Conservation (phyloP, 35 echinoderm and acorn worm genomes). For the Ophioderma brevispina region DNA sequence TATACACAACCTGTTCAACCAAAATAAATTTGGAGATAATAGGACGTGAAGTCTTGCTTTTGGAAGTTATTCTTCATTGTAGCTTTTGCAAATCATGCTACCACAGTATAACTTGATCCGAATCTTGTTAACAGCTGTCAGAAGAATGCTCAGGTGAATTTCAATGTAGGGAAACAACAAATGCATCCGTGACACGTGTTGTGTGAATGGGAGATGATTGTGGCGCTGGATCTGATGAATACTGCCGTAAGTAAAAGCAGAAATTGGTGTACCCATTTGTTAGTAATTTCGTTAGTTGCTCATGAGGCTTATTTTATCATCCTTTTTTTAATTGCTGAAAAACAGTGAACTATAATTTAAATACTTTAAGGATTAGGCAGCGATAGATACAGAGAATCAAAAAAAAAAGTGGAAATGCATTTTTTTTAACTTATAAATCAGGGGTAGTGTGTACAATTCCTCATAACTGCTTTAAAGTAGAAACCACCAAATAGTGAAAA, state of each 20-base stretch:
- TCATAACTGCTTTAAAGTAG: too few species aligned
- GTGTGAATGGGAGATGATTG: constrained; percentile 76
- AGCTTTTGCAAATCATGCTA: too few species aligned
- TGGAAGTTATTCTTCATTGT: too few species aligned
- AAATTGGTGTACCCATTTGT: neutral
- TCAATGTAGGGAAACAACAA: constrained; percentile 67
- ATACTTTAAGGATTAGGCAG: neutral
- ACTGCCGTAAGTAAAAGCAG: constrained; percentile 60
- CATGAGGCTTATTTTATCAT: neutral
- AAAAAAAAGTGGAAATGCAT: too few species aligned
- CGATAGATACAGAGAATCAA: too few species aligned
- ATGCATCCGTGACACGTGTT: constrained; percentile 46
- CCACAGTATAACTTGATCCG: too few species aligned
- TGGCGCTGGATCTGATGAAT: constrained; percentile 53
- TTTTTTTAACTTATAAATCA: too few species aligned
- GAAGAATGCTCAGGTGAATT: constrained; percentile 39
- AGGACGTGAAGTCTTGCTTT: too few species aligned
- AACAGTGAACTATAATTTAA: neutral
- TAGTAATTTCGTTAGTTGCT: neutral
- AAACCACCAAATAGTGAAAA: too few species aligned
- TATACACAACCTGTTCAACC: too few species aligned
- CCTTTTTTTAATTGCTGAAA: neutral
- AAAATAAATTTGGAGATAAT: too few species aligned
- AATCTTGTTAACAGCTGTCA: constrained; percentile 1
- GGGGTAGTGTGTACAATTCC: too few species aligned